Conservation (phyloP, 2,888 invertebrate species). For the Adelphocoris suturalis region DNA sequence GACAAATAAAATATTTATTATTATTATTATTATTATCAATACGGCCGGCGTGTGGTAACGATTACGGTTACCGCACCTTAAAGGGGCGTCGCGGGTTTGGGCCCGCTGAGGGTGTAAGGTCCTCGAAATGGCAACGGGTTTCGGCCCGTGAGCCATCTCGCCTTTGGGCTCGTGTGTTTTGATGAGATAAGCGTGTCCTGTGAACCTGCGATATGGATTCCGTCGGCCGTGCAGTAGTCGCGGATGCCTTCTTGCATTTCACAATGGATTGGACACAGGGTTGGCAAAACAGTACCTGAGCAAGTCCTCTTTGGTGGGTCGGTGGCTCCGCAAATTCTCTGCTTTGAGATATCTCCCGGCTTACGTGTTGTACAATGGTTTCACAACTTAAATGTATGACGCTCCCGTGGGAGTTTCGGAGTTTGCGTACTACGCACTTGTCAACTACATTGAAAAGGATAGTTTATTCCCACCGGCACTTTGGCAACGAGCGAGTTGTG, state of each 20-base stretch:
- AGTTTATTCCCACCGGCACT: neutral
- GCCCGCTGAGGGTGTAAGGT: slow-evolving; percentile 37
- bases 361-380: neutral
- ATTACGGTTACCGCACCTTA: too few relatives aligned
- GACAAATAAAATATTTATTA: too few relatives aligned
- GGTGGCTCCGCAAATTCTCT: slow-evolving; percentile 32
- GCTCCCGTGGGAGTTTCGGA: neutral
- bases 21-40: too few relatives aligned
- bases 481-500: neutral
- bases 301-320: slow-evolving; percentile 39
- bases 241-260: too few relatives aligned
- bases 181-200: too few relatives aligned
- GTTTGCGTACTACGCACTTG: neutral
- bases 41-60: too few relatives aligned
- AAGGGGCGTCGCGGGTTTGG: slow-evolving; percentile 21
- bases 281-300: slow-evolving; percentile 21
- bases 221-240: slow-evolving; percentile 5
- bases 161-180: too few relatives aligned
- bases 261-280: too few relatives aligned
- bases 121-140: too few relatives aligned
- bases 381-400: neutral
- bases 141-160: too few relatives aligned
- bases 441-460: too few relatives aligned
- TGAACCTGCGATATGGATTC: too few relatives aligned
- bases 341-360: neutral